Conservation (phyloP, 2,888 invertebrate species). For the Metalampra italica region DNA sequence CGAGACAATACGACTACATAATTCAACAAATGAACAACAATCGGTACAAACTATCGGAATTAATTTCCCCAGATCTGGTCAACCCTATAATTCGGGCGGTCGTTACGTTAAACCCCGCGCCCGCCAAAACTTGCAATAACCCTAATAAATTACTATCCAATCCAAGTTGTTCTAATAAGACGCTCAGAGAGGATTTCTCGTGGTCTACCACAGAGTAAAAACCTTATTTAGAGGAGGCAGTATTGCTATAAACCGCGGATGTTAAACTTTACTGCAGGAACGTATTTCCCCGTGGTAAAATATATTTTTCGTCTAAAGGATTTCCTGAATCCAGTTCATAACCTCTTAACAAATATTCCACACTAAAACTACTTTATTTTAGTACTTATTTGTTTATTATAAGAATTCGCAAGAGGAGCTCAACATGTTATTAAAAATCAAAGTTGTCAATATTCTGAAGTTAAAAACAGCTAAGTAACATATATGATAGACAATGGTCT, state of each 20-base stretch:
- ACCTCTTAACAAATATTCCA: no score
- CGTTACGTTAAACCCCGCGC: slow-evolving; percentile 35
- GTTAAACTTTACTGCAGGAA: no score
- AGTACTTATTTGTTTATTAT: no score
- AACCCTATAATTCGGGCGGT: slow-evolving; percentile 16
- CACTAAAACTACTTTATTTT: no score
- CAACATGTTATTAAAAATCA: no score
- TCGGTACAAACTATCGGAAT: slow-evolving; percentile 40
- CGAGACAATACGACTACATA: background rate
- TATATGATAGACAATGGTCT: no score
- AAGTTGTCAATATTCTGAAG: no score
- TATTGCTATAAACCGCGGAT: background rate
- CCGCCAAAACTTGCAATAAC: slow-evolving; percentile 54
- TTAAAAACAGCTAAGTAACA: no score
- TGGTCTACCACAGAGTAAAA: slow-evolving; percentile 14
- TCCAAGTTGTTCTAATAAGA: slow-evolving; percentile 61
- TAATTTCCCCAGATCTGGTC: slow-evolving; percentile 32
- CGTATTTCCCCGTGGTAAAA: no score
- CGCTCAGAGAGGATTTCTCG: slow-evolving; percentile 37
- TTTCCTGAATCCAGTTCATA: no score
- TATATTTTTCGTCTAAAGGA: no score
- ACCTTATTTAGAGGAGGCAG: background rate
- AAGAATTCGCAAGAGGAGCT: no score
- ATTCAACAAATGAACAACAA: slow-evolving; percentile 13
- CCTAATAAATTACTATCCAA: slow-evolving; percentile 64